Evolutionary conservation across 2,888 invertebrate genomes (phyloP).

Genomic region (Notocelia uddmanniana): DNA sequence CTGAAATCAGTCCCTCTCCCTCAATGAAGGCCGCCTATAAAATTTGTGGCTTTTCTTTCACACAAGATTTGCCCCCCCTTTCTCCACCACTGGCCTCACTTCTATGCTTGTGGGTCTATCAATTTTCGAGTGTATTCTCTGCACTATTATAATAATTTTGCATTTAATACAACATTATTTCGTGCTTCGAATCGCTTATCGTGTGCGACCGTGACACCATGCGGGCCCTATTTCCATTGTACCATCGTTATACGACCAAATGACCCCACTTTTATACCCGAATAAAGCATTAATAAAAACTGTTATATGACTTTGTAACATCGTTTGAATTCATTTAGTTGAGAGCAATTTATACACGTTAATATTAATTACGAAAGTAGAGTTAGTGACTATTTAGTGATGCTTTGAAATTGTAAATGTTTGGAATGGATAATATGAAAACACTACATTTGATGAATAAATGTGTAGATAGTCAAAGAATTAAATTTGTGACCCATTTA

Average conservation of each 20-base stretch:
- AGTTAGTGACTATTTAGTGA: conserved; percentile 1
- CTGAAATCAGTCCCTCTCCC: no score
- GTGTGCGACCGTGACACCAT: conserved; percentile 71
- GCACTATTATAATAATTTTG: conserved; percentile 11
- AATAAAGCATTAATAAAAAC: conserved; percentile 27
- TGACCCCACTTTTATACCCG: conserved; percentile 11
- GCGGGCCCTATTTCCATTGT: conserved; percentile 66
- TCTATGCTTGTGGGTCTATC: neutral
- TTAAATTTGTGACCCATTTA: no score
- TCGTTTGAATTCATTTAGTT: conserved; percentile 16
- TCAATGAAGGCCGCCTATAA: no score
- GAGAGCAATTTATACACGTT: conserved; percentile 9
- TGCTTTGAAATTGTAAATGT: neutral
- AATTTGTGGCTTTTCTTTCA: no score
- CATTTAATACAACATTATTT: conserved; percentile 20
- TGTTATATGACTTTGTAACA: conserved; percentile 10
- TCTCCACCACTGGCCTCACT: no score
- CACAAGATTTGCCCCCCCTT: no score
- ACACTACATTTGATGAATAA: no score
- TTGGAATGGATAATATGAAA: neutral
- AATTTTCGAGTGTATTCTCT: neutral
- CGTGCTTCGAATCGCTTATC: conserved; percentile 54
- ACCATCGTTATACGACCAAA: conserved; percentile 35
- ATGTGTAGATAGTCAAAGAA: no score
- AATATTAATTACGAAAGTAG: conserved; percentile 3